These are phyloP conservation scores for Rhynchonema sp. DNA, from an alignment of 2,888 invertebrate species.

Conservation along the genomic window DNA sequence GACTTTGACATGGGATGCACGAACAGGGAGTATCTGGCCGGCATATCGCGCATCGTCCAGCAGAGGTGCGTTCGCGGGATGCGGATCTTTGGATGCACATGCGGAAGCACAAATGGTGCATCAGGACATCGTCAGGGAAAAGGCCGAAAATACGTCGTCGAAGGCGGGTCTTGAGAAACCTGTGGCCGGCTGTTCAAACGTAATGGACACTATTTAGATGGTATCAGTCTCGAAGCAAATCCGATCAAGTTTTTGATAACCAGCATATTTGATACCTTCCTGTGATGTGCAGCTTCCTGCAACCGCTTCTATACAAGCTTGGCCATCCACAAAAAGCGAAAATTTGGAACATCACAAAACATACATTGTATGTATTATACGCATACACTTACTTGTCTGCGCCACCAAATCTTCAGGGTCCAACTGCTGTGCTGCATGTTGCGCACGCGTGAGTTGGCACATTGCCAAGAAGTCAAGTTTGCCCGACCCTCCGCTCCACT, in stretches of 20 bases:
- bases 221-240: too few relatives aligned
- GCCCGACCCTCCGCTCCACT: conserved; percentile 15
- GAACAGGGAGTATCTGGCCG: conserved; percentile 22
- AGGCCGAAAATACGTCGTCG: too few relatives aligned
- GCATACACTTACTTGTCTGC: too few relatives aligned
- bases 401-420: conserved; percentile 12
- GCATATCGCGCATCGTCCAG: conserved; percentile 20
- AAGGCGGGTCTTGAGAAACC: background rate
- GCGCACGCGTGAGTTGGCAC: conserved; percentile 19
- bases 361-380: too few relatives aligned
- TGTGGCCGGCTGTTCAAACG: background rate
- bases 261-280: too few relatives aligned
- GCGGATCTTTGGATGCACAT: too few relatives aligned
- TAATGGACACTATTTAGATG: too few relatives aligned
- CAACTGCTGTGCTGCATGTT: conserved; percentile 24
- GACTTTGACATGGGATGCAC: background rate
- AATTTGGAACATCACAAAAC: too few relatives aligned
- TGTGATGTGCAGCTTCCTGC: too few relatives aligned
- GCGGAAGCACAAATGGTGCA: too few relatives aligned
- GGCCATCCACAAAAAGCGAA: background rate
- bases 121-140: too few relatives aligned
- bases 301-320: background rate
- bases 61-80: conserved; percentile 14
- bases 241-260: too few relatives aligned
- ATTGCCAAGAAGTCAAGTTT: conserved; percentile 18